phyloP scores from a whole-genome alignment of 2,888 invertebrate genomes.

The Ernsta delagoae region DNA sequence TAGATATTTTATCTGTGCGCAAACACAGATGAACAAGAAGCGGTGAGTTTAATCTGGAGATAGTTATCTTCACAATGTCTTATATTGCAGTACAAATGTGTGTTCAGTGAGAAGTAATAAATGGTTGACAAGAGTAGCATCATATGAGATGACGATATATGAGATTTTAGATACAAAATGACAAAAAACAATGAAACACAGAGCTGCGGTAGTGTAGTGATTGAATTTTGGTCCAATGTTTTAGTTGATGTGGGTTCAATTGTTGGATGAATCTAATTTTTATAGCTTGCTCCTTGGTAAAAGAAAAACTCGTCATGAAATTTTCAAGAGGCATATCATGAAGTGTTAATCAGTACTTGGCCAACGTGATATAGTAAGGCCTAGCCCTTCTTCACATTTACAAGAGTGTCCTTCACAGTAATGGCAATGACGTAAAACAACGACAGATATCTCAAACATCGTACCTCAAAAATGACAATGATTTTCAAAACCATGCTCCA shows the following conservation, averaged over 20 bases:
- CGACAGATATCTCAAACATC: background rate
- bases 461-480: background rate
- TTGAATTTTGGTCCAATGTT: background rate
- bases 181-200: too few species aligned
- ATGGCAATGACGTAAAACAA: background rate
- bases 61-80: background rate
- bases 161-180: background rate
- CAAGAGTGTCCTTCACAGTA: too few species aligned
- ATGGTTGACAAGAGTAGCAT: background rate
- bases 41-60: background rate
- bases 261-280: too few species aligned
- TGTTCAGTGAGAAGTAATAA: background rate
- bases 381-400: too few species aligned
- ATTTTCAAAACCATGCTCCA: background rate
- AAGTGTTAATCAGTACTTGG: background rate
- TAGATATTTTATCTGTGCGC: constrained; percentile 18
- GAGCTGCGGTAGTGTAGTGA: background rate
- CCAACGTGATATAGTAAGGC: too few species aligned
- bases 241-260: background rate
- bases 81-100: too few species aligned
- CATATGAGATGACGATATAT: background rate
- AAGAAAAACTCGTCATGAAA: too few species aligned
- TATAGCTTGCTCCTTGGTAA: too few species aligned
- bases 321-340: background rate
- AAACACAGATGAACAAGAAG: constrained; percentile 3